Conservation (phyloP, 2,113 vertebrate species). For the Enhydra lutris region DNA sequence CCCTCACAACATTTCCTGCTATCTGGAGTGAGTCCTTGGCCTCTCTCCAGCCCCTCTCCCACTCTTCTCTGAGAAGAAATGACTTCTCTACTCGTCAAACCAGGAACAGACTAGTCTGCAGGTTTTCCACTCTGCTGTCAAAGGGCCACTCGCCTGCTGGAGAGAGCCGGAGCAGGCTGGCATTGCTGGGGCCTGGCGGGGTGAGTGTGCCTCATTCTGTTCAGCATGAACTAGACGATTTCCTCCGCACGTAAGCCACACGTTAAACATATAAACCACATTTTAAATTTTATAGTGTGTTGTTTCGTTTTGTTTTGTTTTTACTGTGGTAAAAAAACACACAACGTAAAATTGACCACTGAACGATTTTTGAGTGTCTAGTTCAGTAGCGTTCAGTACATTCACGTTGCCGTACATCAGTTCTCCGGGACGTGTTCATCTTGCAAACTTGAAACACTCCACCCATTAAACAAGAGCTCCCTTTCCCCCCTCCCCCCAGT, state of each 20-base stretch:
- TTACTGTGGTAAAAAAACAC: background rate
- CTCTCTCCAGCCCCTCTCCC: background rate
- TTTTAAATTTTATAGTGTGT: background rate
- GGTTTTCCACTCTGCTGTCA: background rate
- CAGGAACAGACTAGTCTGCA: background rate
- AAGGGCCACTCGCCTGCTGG: background rate
- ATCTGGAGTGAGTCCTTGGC: background rate
- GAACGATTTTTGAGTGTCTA: background rate
- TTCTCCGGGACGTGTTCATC: background rate
- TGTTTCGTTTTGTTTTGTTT: background rate
- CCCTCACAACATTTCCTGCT: background rate
- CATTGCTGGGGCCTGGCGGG: background rate
- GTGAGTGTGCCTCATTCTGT: background rate
- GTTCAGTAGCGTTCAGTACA: background rate
- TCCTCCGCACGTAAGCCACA: background rate
- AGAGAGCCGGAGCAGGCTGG: background rate
- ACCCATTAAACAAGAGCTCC: background rate
- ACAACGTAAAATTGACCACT: background rate
- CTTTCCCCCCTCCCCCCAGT: fast-evolving
- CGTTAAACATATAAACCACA: background rate
- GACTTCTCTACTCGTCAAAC: background rate
- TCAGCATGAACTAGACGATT: background rate
- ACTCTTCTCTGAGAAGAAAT: background rate
- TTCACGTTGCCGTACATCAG: background rate
- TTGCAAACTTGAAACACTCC: background rate